Evolutionary conservation across 2,113 vertebrate genomes (phyloP), one percentile per base, ranked within the genome.

Genomic region (Equus przewalskii): DNA sequence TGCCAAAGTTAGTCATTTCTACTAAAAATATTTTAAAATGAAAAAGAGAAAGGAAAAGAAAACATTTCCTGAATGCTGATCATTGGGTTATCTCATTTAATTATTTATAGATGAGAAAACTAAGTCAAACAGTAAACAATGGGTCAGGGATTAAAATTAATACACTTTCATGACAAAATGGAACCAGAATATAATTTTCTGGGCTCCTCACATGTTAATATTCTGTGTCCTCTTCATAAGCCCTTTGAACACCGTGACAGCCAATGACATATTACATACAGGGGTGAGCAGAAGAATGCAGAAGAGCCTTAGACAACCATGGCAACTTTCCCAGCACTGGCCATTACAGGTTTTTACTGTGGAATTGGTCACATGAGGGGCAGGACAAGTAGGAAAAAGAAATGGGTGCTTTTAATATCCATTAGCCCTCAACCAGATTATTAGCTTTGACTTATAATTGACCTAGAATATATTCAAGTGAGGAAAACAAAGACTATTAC

Each of bases 1-100:
- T 67, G 60, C 51, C 28, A 82, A 70, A 30, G n/a, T 62, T 72
- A 60, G 19, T 2, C 10, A 88, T 60, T 79, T 83, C 19, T 56
- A 79, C 41, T 82, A 82, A 96, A 91, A 75, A 51, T 90, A 85
- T 36, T 87, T 67, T 91, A 19, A 92, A 94, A 73, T 60, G 67
- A 82, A n/a, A 56, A 33, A 65, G 62, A 67, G 11, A 83, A 65
- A 80, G 9, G n/a, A 69, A 33, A 94, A 72, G 8, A 58, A 62
- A 88, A 51, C 36, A 60, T 67, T 64, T 92, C 15, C 60, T 91
- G 11, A 88, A 70, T 44, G 26, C 18, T 81, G 15, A 75, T 51
- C 44, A 85, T 16, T 69, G n/a, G 12, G 65, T 46, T 58, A 70
- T 46, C 19, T 72, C 18, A 54, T 58, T 75, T 75, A 78, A 69